phyloP scores from a whole-genome alignment of 2,888 invertebrate species.

The Poecilus cupreus region DNA sequence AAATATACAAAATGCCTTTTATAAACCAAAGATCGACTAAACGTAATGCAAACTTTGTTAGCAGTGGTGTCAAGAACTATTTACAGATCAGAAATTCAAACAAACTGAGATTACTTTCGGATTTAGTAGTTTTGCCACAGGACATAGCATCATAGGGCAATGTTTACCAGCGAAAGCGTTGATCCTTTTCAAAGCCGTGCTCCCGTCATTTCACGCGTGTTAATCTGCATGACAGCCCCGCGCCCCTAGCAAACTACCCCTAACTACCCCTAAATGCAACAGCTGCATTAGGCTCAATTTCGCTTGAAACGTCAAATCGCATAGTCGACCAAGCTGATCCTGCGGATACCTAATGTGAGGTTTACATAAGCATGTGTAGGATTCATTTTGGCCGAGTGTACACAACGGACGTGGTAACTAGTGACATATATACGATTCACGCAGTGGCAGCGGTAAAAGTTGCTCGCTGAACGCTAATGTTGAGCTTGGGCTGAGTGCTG shows the following conservation, averaged over 20 bases:
- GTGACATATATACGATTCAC: slow-evolving; percentile 21
- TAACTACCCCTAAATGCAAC: slow-evolving; percentile 34
- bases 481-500: slow-evolving; percentile 39
- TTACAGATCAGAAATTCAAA: slow-evolving; percentile 36
- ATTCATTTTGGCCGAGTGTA: not conserved
- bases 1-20: too few species aligned
- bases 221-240: slow-evolving; percentile 40
- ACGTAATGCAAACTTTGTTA: too few species aligned
- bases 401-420: slow-evolving; percentile 27
- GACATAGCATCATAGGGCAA: not conserved
- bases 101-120: slow-evolving; percentile 45
- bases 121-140: slow-evolving; percentile 33
- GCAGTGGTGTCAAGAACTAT: not conserved
- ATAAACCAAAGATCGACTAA: not conserved
- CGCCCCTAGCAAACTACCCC: slow-evolving; percentile 5
- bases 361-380: not conserved
- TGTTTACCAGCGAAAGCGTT: slow-evolving; percentile 41
- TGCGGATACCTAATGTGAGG: not conserved
- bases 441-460: slow-evolving; percentile 38
- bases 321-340: slow-evolving; percentile 1
- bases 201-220: slow-evolving; percentile 54
- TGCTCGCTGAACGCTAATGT: slow-evolving; percentile 3
- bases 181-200: slow-evolving; percentile 48
- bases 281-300: slow-evolving; percentile 43
- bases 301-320: not conserved